Evolutionary conservation across 1,140 invertebrate species (phyloP), one percentile per base, ranked within the genome.

Genomic region (Macrocentrus cingulum): DNA sequence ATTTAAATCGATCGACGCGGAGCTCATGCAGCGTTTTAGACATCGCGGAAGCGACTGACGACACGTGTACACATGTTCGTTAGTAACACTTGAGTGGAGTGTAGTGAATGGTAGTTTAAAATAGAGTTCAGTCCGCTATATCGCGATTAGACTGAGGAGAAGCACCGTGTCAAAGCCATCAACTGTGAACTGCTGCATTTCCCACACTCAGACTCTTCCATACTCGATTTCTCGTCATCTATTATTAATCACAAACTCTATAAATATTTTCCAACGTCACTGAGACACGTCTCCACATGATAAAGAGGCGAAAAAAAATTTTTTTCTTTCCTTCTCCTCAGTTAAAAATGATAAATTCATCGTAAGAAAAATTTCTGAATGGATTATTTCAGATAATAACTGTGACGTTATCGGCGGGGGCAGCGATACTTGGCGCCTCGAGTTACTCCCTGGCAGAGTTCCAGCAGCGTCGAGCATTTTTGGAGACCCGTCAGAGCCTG

Each of bases 401-500:
- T 22, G 85, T 90, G 19, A 84, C 86, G 3, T 60, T 87, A 6
- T 79, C 71, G 22, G 20, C 67, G 8, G 71, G 76, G 48, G 76
- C 76, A 2, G 84, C 83, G 56, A 58, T 83, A 1, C 80, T 97
- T 32, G 93, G 94, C 0, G 80, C 88, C 3, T 84, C 90, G 11
- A 88, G 88, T 18, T 95, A 90, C 75, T 87, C 88, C 29, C 84
- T 95, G 68, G 87, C 88, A 51, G 94, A 97, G 71, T 87, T 88
- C 51, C 91, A 94, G 74, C 93, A 95, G 66, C 83, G 94, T 29
- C 82, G 87, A 41, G 92, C 94, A 16, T 97, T 97, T 71, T 80
- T 94, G 29, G 92, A 96, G 77, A 95, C 93, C 1, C 90, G 94
- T 66, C 88, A 94, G 75, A 95, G 92, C 66, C 82, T 97, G 42